phyloP scores from a whole-genome alignment of 2,113 vertebrate species.

The Gobio gobio region DNA sequence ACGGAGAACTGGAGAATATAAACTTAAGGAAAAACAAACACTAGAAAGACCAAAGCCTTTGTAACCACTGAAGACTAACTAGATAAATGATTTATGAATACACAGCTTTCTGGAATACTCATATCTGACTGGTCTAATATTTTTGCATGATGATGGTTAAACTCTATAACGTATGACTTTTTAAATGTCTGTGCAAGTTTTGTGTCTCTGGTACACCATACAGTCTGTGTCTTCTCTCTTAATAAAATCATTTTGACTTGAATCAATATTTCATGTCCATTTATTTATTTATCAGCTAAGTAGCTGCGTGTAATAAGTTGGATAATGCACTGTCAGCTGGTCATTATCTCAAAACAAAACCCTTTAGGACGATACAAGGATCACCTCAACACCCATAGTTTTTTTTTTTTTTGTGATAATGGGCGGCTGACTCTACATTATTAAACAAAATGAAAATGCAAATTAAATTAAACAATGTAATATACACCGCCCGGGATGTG shows the following conservation, averaged over 20 bases:
- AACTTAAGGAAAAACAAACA: not conserved
- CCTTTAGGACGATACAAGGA: not conserved
- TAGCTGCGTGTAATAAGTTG: not conserved
- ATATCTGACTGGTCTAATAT: not conserved
- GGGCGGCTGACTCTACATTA: not conserved
- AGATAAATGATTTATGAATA: not conserved
- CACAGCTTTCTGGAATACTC: not conserved
- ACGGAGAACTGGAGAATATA: not conserved
- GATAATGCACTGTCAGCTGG: not conserved
- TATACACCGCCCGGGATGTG: no score
- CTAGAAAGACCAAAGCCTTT: not conserved
- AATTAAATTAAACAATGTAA: no score
- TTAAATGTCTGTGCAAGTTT: not conserved
- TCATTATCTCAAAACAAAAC: constrained; percentile 9
- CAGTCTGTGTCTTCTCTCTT: not conserved
- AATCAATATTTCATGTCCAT: constrained; percentile 9
- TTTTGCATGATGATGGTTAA: not conserved
- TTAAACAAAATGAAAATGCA: no score
- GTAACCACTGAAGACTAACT: not conserved
- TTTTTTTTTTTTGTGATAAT: not conserved
- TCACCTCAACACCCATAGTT: not conserved
- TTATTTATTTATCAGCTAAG: constrained; percentile 9
- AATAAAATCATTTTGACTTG: constrained; percentile 12
- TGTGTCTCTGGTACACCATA: not conserved
- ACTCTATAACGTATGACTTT: not conserved